Evolutionary conservation across 2,888 invertebrate genomes (phyloP).

Genomic region (Ashinkailepas kermadecensis): DNA sequence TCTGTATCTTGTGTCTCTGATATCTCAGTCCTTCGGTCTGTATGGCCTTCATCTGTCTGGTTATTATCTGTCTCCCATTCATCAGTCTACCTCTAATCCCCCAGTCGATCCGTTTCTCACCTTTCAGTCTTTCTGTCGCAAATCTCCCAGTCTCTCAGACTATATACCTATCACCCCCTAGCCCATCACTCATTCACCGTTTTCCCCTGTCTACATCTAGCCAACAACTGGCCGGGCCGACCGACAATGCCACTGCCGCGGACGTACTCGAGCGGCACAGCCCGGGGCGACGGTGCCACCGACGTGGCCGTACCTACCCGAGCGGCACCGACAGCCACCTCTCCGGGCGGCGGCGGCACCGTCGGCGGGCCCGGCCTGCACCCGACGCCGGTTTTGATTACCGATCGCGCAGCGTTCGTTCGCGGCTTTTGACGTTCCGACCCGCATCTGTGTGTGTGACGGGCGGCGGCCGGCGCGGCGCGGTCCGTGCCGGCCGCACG

Average conservation of each 20-base stretch:
- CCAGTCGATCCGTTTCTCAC: too few relatives aligned
- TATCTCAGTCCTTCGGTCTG: too few relatives aligned
- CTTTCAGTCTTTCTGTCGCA: too few relatives aligned
- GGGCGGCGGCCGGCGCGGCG: neutral
- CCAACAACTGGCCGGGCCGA: slow-evolving; percentile 2
- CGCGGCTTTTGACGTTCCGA: slow-evolving; percentile 11
- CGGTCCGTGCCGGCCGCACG: too few relatives aligned
- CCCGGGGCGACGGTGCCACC: neutral
- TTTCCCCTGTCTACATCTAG: neutral
- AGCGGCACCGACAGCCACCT: neutral
- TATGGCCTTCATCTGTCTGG: too few relatives aligned
- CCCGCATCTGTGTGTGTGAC: neutral
- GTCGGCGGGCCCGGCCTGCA: neutral
- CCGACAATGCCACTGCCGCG: too few relatives aligned
- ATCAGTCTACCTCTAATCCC: too few relatives aligned
- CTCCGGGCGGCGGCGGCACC: neutral
- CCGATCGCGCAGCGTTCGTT: neutral
- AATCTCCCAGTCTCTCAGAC: too few relatives aligned
- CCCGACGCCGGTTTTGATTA: slow-evolving; percentile 10
- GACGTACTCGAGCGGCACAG: neutral
- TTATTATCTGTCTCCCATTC: too few relatives aligned
- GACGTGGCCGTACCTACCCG: neutral
- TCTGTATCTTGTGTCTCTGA: too few relatives aligned
- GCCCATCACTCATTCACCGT: too few relatives aligned
- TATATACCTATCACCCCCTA: too few relatives aligned